Conservation (phyloP, 2,888 invertebrate genomes). For the Idaea aversata region DNA sequence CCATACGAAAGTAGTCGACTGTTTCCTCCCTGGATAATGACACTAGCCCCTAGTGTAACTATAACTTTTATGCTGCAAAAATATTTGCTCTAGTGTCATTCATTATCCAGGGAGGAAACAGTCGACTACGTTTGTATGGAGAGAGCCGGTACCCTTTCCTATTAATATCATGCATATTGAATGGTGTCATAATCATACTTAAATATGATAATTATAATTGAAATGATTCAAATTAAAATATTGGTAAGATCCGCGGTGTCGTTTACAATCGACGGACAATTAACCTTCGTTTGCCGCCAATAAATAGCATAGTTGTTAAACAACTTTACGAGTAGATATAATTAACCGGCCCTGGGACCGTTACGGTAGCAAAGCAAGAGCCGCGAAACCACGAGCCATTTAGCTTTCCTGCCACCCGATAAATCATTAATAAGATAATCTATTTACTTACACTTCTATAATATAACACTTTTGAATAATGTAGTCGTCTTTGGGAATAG, state of each 20-base stretch:
- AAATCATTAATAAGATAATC: constrained; percentile 38
- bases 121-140: too few species aligned
- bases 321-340: constrained; percentile 63
- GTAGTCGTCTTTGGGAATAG: not conserved
- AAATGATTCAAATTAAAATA: constrained; percentile 28
- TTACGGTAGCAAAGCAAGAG: constrained; percentile 64
- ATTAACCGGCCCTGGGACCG: constrained; percentile 55
- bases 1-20: too few species aligned
- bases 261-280: constrained; percentile 51
- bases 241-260: constrained; percentile 33
- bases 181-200: not conserved
- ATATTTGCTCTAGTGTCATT: too few species aligned
- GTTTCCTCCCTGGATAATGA: too few species aligned
- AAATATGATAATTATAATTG: not conserved
- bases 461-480: not conserved
- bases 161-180: not conserved
- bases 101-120: too few species aligned
- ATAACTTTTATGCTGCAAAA: too few species aligned
- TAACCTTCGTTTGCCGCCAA: constrained; percentile 66
- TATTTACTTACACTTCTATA: constrained; percentile 23
- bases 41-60: too few species aligned
- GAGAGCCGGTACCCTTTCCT: too few species aligned
- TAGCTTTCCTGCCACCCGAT: constrained; percentile 44
- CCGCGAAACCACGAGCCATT: constrained; percentile 36
- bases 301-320: constrained; percentile 63